Conservation (phyloP, 2,113 vertebrate species). For the Lagopus muta region DNA sequence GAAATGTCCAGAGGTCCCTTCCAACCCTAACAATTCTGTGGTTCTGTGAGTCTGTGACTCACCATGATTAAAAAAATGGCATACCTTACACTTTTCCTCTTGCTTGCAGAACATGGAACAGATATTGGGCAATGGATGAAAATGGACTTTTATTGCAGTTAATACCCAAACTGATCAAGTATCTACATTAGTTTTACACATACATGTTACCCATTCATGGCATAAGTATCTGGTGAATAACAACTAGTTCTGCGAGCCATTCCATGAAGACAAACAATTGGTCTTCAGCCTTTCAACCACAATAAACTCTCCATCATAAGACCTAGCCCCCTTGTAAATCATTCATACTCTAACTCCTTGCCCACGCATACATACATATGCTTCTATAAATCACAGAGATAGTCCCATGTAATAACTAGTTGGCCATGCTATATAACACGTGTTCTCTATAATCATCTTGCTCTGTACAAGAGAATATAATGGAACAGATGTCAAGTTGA, state of each 20-base stretch:
- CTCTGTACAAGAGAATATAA: not conserved
- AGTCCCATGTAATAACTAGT: not conserved
- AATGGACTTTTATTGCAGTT: not conserved
- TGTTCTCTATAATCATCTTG: not conserved
- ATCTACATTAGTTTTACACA: not conserved
- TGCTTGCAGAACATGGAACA: not conserved
- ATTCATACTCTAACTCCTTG: not conserved
- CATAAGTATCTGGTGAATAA: not conserved
- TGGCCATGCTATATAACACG: not conserved
- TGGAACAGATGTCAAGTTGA: not conserved
- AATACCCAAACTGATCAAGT: not conserved
- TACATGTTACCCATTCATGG: not conserved
- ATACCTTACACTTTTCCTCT: not conserved
- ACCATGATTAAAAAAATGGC: not conserved
- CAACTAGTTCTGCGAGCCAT: not conserved
- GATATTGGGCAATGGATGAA: not conserved
- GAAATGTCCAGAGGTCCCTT: no score
- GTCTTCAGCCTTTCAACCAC: not conserved
- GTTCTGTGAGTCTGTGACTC: not conserved
- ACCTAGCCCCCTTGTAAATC: not conserved
- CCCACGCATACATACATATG: not conserved
- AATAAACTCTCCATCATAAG: not conserved
- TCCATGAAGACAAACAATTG: not conserved
- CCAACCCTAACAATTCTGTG: no score
- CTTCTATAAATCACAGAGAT: not conserved